Evolutionary conservation across 2,797 vertebrate genomes (phyloP), one percentile per base, ranked within the genome.

Genomic region (Tokudaia tokunoshimensis): DNA sequence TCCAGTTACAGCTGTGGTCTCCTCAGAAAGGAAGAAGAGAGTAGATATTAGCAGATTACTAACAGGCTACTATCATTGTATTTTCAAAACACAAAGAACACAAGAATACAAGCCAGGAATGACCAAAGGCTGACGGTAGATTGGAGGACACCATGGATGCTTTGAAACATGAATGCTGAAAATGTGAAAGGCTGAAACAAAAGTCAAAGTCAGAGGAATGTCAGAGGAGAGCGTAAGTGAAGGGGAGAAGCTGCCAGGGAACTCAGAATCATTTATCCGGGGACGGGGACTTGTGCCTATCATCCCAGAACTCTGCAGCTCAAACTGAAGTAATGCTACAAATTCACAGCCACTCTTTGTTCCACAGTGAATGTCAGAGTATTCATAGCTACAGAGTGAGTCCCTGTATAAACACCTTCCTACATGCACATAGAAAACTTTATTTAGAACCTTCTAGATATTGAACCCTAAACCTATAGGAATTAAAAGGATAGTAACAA

Each of bases 51-150:
- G 8, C 9, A n/a, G 31, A 52, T 50, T 67, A 17, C 7, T 17
- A 57, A 59, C 2, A 44, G 17, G 57, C 55, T 89, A 31, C n/a
- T 87, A 70, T 59, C 34, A 78, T 22, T n/a, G 41, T 22, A 15
- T 76, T 94, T 70, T 90, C n/a, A 93, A 61, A 92, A 57, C 78
- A 86, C 55, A 87, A 24, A 34, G 19, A 94, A 70, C 34, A 94
- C 65, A 65, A 37, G 37, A 26, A 57, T 65, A 80, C 37, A 50
- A 79, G 29, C 57, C 1, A 0, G 47, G 22, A 13, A 65, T 84
- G 41, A 20, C 59, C 72, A n/a, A 92, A 70, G 80, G 34, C 67
- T 74, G 19, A 70, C 59, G 74, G 24, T 26, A 82, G 47, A 78
- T 59, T 44, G 72, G 22, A 82, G 65, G 15, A 29, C 9, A 7